Conservation (phyloP, 2,113 vertebrate species). For the Pardalotus punctatus region DNA sequence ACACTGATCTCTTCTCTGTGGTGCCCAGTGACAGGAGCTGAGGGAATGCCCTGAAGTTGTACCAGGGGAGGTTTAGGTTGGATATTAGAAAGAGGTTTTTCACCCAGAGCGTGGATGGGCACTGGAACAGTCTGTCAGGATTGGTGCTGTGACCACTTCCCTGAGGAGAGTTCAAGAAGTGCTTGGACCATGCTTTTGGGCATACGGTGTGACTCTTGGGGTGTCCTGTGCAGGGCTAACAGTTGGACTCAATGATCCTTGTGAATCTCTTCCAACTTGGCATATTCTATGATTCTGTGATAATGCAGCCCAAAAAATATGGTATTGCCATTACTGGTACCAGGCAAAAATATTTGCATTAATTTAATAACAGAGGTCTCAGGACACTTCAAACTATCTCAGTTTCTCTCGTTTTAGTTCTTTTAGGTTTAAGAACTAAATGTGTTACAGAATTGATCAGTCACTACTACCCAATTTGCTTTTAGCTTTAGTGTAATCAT, state of each 20-base stretch:
- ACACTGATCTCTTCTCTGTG: background rate
- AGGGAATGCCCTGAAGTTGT: background rate
- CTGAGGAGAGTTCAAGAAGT: background rate
- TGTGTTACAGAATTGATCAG: background rate
- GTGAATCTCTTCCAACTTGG: background rate
- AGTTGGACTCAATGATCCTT: background rate
- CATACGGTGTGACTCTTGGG: background rate
- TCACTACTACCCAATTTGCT: background rate
- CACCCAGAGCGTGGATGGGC: rapidly evolving
- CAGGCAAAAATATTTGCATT: background rate
- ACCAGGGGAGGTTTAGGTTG: background rate
- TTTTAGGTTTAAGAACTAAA: background rate
- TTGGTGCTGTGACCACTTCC: too few relatives aligned
- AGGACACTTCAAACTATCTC: background rate
- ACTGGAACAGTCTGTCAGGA: too few relatives aligned
- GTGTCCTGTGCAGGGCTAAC: background rate
- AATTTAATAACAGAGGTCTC: background rate
- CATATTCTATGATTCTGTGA: background rate
- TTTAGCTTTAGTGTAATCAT: background rate
- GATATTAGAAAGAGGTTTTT: background rate
- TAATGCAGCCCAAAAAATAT: background rate
- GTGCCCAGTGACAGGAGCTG: background rate
- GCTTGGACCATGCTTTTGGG: background rate
- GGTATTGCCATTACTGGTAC: background rate
- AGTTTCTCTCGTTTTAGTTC: background rate